Conservation (phyloP, 2,888 invertebrate species). For the Sesamia inferens region DNA sequence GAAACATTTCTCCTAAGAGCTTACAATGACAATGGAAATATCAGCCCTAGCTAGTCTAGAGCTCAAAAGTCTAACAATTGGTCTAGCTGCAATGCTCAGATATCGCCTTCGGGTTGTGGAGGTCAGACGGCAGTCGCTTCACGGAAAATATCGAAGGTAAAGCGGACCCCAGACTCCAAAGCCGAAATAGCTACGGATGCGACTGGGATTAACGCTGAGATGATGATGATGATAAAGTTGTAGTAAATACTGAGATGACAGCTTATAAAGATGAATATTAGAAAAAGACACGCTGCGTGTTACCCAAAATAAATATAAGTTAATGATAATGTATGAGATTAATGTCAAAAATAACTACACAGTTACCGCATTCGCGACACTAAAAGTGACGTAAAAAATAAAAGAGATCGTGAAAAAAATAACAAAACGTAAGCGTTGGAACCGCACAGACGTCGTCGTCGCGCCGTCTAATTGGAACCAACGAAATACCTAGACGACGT, state of each 20-base stretch:
- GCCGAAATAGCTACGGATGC: too few relatives aligned
- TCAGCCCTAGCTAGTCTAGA: too few relatives aligned
- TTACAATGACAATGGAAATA: not conserved
- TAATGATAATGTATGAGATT: not conserved
- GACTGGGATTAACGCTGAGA: too few relatives aligned
- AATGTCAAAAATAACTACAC: not conserved
- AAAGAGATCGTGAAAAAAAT: constrained; percentile 34
- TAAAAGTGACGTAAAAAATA: constrained; percentile 33
- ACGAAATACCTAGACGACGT: constrained; percentile 81
- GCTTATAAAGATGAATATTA: not conserved
- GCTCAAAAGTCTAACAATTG: too few relatives aligned
- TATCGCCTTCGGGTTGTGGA: too few relatives aligned
- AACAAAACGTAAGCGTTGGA: constrained; percentile 52
- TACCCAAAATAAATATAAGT: not conserved
- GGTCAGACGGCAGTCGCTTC: too few relatives aligned
- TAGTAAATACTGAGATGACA: not conserved
- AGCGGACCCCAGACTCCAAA: too few relatives aligned
- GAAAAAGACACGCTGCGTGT: not conserved
- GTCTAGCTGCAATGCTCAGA: too few relatives aligned
- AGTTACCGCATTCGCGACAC: constrained; percentile 5
- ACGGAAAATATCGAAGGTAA: too few relatives aligned
- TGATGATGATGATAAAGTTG: too few relatives aligned
- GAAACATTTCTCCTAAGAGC: constrained; percentile 1
- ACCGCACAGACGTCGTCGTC: constrained; percentile 66
- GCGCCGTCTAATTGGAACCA: constrained; percentile 78